phyloP scores from a whole-genome alignment of 30 jellyfish, hydroid and myxozoan genomes.

The Turritopsis rubra region DNA sequence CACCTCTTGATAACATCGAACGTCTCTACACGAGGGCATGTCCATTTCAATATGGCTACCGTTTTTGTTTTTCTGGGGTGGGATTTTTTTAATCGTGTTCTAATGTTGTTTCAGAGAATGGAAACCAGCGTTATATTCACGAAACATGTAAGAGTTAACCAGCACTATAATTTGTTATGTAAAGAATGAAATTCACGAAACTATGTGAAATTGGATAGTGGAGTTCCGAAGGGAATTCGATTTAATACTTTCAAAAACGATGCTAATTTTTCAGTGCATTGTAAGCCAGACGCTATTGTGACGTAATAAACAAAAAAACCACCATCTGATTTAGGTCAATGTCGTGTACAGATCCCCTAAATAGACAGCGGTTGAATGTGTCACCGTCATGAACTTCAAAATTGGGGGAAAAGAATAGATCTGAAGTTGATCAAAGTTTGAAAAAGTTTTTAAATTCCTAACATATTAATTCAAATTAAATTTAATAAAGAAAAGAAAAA shows the following conservation, averaged over 20 bases:
- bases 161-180: neutral
- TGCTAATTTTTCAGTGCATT: constrained; percentile 1
- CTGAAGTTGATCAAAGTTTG: neutral
- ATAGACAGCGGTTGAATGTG: neutral
- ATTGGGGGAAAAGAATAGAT: neutral
- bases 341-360: neutral
- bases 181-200: neutral
- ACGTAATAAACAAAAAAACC: constrained; percentile 6
- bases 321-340: neutral
- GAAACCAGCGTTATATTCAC: neutral
- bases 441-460: neutral
- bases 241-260: constrained; percentile 3
- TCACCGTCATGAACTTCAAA: neutral
- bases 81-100: no score
- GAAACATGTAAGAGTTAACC: neutral
- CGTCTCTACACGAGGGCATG: neutral
- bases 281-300: constrained; percentile 9
- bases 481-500: no score
- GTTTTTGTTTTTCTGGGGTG: neutral
- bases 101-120: no score
- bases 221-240: neutral
- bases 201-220: constrained; percentile 3
- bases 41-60: neutral
- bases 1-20: no score
- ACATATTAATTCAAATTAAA: neutral